A percentile compares a stretch with the other conserved stretches of the same genome.
Evolutionary conservation across 2,113 vertebrate genomes (phyloP).

Genomic region (Rattus rattus): DNA sequence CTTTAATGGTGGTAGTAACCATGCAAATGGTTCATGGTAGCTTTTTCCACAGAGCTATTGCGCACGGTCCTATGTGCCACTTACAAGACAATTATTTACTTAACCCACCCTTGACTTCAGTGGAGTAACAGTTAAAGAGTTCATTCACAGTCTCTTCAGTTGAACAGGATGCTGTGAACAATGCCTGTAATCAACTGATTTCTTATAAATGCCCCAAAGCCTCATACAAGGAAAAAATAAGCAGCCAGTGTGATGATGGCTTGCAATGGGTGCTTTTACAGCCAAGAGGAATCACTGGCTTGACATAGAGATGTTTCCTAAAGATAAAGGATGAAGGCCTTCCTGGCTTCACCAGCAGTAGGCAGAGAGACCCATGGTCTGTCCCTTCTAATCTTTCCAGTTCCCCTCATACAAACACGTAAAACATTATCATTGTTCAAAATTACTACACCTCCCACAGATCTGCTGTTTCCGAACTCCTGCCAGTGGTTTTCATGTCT

Average conservation of each 20-base stretch:
- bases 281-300: slow-evolving; percentile 39
- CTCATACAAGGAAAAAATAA: slow-evolving; percentile 14
- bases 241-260: slow-evolving; percentile 29
- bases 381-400: not conserved
- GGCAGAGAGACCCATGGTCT: not conserved
- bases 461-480: not conserved
- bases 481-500: not conserved
- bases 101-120: slow-evolving; percentile 61
- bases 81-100: slow-evolving; percentile 67
- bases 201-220: slow-evolving; percentile 38
- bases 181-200: slow-evolving; percentile 51
- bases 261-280: slow-evolving; percentile 50
- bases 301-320: slow-evolving; percentile 55
- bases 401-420: not conserved
- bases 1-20: not conserved
- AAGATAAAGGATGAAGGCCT: slow-evolving; percentile 48
- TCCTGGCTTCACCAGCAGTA: not conserved
- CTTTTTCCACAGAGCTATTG: slow-evolving; percentile 57
- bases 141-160: not conserved
- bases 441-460: not conserved
- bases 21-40: slow-evolving; percentile 60
- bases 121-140: slow-evolving; percentile 60
- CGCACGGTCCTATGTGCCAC: slow-evolving; percentile 27
- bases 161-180: slow-evolving; percentile 16
- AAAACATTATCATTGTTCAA: not conserved